Evolutionary conservation across 2,888 invertebrate species (phyloP).

Genomic region (Temnothorax unifasciatus): DNA sequence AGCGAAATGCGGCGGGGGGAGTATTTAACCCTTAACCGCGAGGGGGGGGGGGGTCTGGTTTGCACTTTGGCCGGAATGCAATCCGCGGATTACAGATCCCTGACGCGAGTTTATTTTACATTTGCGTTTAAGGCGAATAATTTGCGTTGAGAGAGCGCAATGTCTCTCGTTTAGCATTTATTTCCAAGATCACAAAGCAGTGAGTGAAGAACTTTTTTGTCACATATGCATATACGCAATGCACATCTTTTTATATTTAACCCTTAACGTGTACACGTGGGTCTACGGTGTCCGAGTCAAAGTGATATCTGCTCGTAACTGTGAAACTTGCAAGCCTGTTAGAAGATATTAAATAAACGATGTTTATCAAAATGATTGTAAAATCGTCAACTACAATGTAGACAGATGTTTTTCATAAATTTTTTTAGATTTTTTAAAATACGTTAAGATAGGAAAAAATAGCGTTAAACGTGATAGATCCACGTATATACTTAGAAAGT

Average conservation of each 20-base stretch:
- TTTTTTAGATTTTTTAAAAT: too few relatives aligned
- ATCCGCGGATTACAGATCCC: slow-evolving; percentile 43
- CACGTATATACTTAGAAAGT: too few relatives aligned
- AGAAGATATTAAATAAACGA: too few relatives aligned
- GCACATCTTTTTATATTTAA: neutral
- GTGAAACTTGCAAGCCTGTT: too few relatives aligned
- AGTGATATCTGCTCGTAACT: too few relatives aligned
- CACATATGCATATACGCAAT: neutral
- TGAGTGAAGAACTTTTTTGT: neutral
- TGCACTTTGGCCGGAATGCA: slow-evolving; percentile 23
- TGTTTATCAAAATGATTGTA: too few relatives aligned
- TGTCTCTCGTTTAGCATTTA: slow-evolving; percentile 5
- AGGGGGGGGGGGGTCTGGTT: slow-evolving; percentile 4
- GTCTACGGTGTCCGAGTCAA: too few relatives aligned
- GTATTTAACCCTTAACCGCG: slow-evolving; percentile 52
- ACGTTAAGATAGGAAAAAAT: too few relatives aligned
- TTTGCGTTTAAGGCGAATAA: slow-evolving; percentile 26
- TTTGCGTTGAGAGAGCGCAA: neutral
- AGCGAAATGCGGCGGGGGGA: neutral
- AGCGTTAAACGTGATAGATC: too few relatives aligned
- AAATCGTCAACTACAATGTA: too few relatives aligned
- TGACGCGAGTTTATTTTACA: slow-evolving; percentile 25
- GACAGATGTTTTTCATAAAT: too few relatives aligned
- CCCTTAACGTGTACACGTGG: too few relatives aligned
- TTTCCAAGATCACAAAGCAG: neutral